Base-by-base conservation (phyloP, 2,113 vertebrate genomes). In the Centropus bengalensis region DNA sequence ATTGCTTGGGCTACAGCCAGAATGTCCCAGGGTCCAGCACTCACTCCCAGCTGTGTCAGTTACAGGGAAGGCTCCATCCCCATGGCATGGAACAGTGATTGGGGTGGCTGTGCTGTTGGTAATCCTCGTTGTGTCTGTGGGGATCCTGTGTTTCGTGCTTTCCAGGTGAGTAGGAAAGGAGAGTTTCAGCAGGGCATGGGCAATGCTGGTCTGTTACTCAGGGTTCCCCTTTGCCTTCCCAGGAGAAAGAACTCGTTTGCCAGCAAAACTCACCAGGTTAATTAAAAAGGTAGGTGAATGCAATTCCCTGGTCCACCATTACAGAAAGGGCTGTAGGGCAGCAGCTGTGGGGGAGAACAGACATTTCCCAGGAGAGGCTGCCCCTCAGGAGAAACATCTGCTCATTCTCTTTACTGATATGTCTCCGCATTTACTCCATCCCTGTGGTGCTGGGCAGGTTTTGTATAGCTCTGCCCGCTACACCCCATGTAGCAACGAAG, bases 381-480 rank as follows among this genome's bases (percentile, higher is more conserved):
- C 36, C 5, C 7, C 47, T 56, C 19, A 58, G 32, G 13, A 82
- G 28, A 89, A 89, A 64, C 13, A 38, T 28, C 8, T 32, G 2
- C 7, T 66, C 1, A 3, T 45, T 10, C 10, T 23, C 24, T 30
- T 45, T 30, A 55, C 8, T 56, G 62, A 44, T 4, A 26, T 0
- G 0, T 44, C 12, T 73, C 8, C 33, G 11, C 1, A 10, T 66
- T 73, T 88, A 10, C 55, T 24, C 52, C 40, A 44, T 13, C 6
- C 26, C 20, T 40, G 4, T 11, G 4, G 19, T 49, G 19, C 16
- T 0, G 0, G 6, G 36, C 8, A 54, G 3, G 4, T 9, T 52
- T 15, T 36, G 51, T 18, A 21, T 24, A 30, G 6, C 21, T 92
- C 30, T 69, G 18, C 16, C 55, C 0, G 1, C 12, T 7, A 24